Percentiles rank a stretch among this genome's conserved stretches.
These are phyloP conservation scores for Drosophila maculinotata DNA, from an alignment of 2,888 invertebrate genomes.

Conservation along the genomic window DNA sequence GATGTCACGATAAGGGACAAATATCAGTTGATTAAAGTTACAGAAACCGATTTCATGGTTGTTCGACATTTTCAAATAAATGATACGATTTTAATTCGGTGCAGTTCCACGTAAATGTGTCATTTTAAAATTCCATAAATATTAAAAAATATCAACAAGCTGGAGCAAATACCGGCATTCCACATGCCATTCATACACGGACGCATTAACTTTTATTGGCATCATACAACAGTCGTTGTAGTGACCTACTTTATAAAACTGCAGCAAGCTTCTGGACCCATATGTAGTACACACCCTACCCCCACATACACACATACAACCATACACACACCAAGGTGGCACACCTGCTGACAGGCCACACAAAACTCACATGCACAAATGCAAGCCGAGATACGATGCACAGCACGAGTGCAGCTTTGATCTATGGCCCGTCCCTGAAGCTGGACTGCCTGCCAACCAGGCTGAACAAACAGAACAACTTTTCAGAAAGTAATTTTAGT, in stretches of 20 bases:
- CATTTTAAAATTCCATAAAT: conserved; percentile 77
- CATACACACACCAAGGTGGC: conserved; percentile 4
- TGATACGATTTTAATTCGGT: conserved; percentile 39
- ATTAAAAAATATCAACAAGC: conserved; percentile 79
- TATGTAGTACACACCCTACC: conserved; percentile 12
- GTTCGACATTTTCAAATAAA: conserved; percentile 35
- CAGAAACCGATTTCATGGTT: not conserved
- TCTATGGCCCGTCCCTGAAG: conserved; percentile 62
- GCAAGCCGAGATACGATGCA: conserved; percentile 22
- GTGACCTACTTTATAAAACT: conserved; percentile 71
- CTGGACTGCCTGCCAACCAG: conserved; percentile 42
- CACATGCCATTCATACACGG: conserved; percentile 50
- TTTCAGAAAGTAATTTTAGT: conserved; percentile 65
- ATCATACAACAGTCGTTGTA: conserved; percentile 53
- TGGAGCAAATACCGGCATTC: conserved; percentile 47
- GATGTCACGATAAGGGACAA: not conserved
- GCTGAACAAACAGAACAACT: conserved; percentile 55
- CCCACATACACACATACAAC: conserved; percentile 1
- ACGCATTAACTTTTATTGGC: conserved; percentile 77
- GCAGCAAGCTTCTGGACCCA: conserved; percentile 33
- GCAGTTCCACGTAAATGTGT: conserved; percentile 55
- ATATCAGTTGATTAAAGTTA: not conserved
- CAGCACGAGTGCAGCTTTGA: conserved; percentile 62
- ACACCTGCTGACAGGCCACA: conserved; percentile 59
- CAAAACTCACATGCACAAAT: conserved; percentile 39